Base-by-base conservation (phyloP, 2,888 invertebrate species). In the Xestoiulus laeticollis region DNA sequence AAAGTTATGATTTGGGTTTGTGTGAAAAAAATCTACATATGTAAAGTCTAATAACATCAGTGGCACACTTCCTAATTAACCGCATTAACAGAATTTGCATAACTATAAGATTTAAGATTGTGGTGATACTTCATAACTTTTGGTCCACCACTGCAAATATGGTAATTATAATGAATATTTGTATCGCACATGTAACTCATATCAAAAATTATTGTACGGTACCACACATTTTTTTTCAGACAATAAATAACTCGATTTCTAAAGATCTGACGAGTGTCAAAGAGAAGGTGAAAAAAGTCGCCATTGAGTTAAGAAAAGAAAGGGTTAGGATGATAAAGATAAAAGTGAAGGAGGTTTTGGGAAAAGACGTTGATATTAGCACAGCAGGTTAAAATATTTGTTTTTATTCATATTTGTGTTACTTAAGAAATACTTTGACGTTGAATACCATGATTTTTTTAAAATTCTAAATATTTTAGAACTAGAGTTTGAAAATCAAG, bases 171-270 rank as follows among this genome's bases (percentile, higher is more conserved):
- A n/a, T n/a, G n/a, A n/a, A n/a, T n/a, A n/a, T n/a, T n/a, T n/a
- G n/a, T n/a, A n/a, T n/a, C n/a, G n/a, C n/a, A n/a, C n/a, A n/a
- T n/a, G n/a, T n/a, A n/a, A n/a, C n/a, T n/a, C n/a, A n/a, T n/a
- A n/a, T n/a, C n/a, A n/a, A n/a, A n/a, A n/a, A n/a, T n/a, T n/a
- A n/a, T n/a, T n/a, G n/a, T n/a, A 38, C 85, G 2, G 10, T 32
- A 32, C 6, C 38, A 38, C 38, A 38, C 38, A 86, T 53, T 6
- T 86, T 22, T 43, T 85, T 85, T 48, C 89, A 93, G 92, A 93
- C 93, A 12, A 92, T 94, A 85, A 92, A 92, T 59, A 92, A 91
- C 12, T 93, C 93, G 10, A 94, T 94, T 84, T 90, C 91, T 86
- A 92, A 92, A 89, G 93, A 94, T 90, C 89, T 93, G 88, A 91